Evolutionary conservation across 92 coral and sea anemone genomes (phyloP), one percentile per base, ranked within the genome.

Genomic region (Zoanthus gigantus): DNA sequence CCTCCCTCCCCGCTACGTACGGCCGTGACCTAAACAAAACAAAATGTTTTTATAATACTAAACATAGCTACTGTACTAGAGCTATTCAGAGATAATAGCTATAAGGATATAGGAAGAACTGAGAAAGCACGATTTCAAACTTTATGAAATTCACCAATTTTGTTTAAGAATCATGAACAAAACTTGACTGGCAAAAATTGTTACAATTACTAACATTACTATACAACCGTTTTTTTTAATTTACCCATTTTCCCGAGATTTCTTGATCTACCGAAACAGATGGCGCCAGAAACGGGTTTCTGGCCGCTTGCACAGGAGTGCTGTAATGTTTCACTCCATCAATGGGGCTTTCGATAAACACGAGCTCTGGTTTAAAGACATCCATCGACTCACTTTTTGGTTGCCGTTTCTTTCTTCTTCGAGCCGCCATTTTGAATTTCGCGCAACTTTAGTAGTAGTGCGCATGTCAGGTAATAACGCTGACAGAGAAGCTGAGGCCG

Each of bases 231-330:
- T 61, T 6, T 56, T 44, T 28, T 42, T 6, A 61, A n/a, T 92
- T 82, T 87, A 94, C 96, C 96, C 96, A 94, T 75, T 92, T 90
- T 42, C 76, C 34, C 68, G 88, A 61, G 2, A 92, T 66, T 31
- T 74, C 83, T 29, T 94, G 90, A 30, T 96, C 98, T 3, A 95
- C 95, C 13, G 96, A 83, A 14, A 96, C 77, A 53, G 93, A 85
- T 0, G 98, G 92, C 9, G 98, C 98, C 90, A 96, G n/a, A 83
- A 82, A 93, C 17, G 98, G 98, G 56, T 93, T 92, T 80, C 98
- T 90, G 34, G 98, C 98, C 6, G 96, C 96, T 89, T 95, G 94
- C n/a, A 95, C 98, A 10, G 98, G 98, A 32, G 98, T 95, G 46
- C 89, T 81, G 66, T 90, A 96, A 69, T 90, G 93, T 78, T 89